Conservation (phyloP, 2,113 vertebrate genomes). For the Melospiza melodia region DNA sequence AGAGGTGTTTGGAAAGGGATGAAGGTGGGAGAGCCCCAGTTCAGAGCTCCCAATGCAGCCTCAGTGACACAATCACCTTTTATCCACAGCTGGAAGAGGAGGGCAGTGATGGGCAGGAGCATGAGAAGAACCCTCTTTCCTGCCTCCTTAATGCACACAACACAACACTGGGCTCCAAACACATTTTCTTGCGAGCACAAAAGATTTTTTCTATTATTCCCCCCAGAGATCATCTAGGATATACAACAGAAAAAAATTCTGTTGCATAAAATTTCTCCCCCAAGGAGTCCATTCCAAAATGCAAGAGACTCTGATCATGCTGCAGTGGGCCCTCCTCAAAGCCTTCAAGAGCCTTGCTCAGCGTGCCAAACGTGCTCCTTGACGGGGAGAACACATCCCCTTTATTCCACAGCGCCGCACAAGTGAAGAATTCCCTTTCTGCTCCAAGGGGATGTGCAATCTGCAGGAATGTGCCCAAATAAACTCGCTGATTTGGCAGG, state of each 20-base stretch:
- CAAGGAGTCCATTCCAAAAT: not conserved
- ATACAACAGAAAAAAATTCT: not conserved
- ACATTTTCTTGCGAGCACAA: not conserved
- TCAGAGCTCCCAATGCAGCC: not conserved
- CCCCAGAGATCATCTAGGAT: not conserved
- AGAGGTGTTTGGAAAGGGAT: not conserved
- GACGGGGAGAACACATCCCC: not conserved
- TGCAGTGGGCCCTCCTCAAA: not conserved
- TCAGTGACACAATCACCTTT: not conserved
- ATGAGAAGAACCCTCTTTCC: not conserved
- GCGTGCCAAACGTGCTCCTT: not conserved
- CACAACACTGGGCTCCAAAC: not conserved
- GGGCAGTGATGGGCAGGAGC: not conserved
- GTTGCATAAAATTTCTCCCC: not conserved
- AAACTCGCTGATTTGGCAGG: conserved; percentile 43
- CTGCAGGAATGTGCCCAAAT: conserved; percentile 39
- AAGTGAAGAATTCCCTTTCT: conserved; percentile 13
- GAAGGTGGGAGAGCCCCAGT: not conserved
- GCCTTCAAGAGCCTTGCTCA: not conserved
- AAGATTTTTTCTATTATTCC: not conserved
- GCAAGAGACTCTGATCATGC: not conserved
- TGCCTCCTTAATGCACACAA: not conserved
- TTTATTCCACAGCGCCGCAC: not conserved
- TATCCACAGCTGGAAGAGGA: not conserved
- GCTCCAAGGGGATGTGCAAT: not conserved